Evolutionary conservation across 2,888 invertebrate species (phyloP).

Genomic region (Pherbina coryleti): DNA sequence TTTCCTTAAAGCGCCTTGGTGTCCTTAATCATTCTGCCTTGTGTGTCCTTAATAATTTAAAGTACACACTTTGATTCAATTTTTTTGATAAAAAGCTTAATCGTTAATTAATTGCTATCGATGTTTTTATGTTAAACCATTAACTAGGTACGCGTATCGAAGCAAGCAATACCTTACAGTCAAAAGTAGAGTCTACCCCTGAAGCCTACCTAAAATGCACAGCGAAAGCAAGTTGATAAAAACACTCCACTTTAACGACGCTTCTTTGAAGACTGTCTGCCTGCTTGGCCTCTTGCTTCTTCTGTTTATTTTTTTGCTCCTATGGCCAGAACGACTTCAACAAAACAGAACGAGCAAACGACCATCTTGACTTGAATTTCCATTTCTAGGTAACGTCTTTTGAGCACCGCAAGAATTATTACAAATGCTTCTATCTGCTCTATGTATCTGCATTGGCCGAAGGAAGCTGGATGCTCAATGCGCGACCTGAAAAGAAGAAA

Average conservation of each 20-base stretch:
- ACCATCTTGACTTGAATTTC: slow-evolving; percentile 49
- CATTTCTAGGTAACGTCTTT: slow-evolving; percentile 47
- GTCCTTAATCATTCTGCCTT: too few relatives aligned
- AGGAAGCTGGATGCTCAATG: background rate
- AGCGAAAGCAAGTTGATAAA: background rate
- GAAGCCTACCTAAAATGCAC: background rate
- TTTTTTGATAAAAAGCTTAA: slow-evolving; percentile 55
- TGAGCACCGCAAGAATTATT: slow-evolving; percentile 43
- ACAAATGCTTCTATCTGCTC: slow-evolving; percentile 39
- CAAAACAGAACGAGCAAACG: background rate
- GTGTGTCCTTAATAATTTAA: background rate
- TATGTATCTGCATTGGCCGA: slow-evolving; percentile 33
- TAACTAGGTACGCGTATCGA: slow-evolving; percentile 38
- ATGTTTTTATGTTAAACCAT: slow-evolving; percentile 46
- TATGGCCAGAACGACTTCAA: background rate
- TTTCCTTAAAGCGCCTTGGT: too few relatives aligned
- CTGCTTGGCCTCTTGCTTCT: slow-evolving; percentile 4
- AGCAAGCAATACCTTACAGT: background rate
- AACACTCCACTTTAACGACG: background rate
- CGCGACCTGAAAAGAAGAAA: slow-evolving; percentile 17
- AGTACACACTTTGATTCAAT: background rate
- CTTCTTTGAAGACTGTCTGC: background rate
- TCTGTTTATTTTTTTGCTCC: background rate
- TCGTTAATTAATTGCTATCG: slow-evolving; percentile 65
- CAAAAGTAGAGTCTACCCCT: background rate